A percentile compares a stretch with the other conserved stretches of the same genome.
These are phyloP conservation scores for Hartigia nigra DNA, from an alignment of 2,888 invertebrate species.

Conservation along the genomic window DNA sequence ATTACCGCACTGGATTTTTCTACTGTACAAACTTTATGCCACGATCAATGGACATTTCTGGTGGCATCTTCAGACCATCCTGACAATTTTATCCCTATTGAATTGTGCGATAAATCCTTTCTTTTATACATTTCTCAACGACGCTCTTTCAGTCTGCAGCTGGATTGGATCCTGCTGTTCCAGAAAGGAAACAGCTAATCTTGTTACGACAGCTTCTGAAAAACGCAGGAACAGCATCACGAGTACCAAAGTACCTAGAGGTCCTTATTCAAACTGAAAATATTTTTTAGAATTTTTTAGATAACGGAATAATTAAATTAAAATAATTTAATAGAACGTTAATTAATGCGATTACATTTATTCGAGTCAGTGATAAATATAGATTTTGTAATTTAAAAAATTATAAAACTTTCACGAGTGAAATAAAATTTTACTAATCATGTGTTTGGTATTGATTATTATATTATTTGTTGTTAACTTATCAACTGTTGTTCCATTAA, in stretches of 20 bases:
- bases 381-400: background rate
- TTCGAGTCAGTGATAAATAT: background rate
- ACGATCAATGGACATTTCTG: constrained; percentile 47
- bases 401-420: background rate
- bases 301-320: background rate
- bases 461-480: constrained; percentile 7
- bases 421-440: background rate
- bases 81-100: constrained; percentile 68
- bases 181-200: constrained; percentile 10
- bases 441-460: background rate
- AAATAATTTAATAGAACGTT: background rate
- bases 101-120: constrained; percentile 72
- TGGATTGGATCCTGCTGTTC: constrained; percentile 29
- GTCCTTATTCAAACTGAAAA: constrained; percentile 26
- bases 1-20: constrained; percentile 69
- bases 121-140: constrained; percentile 71
- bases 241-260: constrained; percentile 34
- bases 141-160: constrained; percentile 58
- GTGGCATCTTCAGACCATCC: constrained; percentile 68
- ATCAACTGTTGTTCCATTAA: constrained; percentile 27
- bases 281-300: background rate
- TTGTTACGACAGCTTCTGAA: constrained; percentile 16
- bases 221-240: constrained; percentile 18
- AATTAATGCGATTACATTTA: background rate
- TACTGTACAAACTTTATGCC: constrained; percentile 65